These are phyloP conservation scores for Drosophila ustulata DNA, from an alignment of 2,888 invertebrate species.

Conservation along the genomic window DNA sequence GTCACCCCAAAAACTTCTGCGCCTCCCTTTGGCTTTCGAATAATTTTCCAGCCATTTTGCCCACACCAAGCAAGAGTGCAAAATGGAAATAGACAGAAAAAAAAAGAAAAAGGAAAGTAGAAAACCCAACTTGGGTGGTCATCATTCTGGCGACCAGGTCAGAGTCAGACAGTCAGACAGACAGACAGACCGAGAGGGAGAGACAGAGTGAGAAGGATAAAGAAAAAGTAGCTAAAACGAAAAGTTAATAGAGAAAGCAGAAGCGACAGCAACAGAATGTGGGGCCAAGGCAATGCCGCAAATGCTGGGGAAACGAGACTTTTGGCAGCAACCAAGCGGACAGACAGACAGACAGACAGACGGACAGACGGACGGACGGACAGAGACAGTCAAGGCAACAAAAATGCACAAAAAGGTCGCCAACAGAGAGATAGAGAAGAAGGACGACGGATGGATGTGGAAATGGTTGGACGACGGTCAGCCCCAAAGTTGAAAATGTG, in stretches of 20 bases:
- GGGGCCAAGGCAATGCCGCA: constrained; percentile 70
- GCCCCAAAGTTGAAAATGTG: constrained; percentile 71
- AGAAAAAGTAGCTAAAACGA: constrained; percentile 79
- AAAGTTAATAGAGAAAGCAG: constrained; percentile 80
- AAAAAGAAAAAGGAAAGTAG: not conserved
- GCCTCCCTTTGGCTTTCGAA: constrained; percentile 15
- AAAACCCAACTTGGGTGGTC: constrained; percentile 55
- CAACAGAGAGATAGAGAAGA: constrained; percentile 14
- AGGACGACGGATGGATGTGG: constrained; percentile 43
- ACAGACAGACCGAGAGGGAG: constrained; percentile 19
- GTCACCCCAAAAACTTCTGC: constrained; percentile 1
- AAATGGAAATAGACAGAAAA: not conserved
- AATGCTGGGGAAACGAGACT: constrained; percentile 19
- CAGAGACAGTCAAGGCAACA: constrained; percentile 80
- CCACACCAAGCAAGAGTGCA: constrained; percentile 34
- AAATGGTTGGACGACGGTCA: constrained; percentile 69
- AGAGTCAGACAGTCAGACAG: constrained; percentile 57
- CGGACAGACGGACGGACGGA: constrained; percentile 71
- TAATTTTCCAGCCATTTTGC: constrained; percentile 58
- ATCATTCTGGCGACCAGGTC: constrained; percentile 76
- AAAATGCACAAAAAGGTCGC: constrained; percentile 77
- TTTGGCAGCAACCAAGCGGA: constrained; percentile 55
- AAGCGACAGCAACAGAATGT: constrained; percentile 69
- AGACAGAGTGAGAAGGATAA: constrained; percentile 52
- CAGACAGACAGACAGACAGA: constrained; percentile 68